Evolutionary conservation across 2,113 vertebrate genomes (phyloP).

Genomic region (Bambusicola thoracicus): DNA sequence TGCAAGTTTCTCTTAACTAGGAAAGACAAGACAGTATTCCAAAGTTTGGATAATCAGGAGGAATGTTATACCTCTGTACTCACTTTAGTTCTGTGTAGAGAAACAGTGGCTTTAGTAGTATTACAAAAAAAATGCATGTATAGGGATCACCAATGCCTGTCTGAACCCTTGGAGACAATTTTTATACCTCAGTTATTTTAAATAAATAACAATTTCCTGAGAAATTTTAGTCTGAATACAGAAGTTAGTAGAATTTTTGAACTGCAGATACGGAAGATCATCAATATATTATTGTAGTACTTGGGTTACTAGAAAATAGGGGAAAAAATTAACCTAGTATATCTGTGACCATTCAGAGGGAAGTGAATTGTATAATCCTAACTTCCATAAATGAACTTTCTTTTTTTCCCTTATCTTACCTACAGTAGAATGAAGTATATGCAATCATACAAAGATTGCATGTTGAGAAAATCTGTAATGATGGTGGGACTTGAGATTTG

Average conservation of each 20-base stretch:
- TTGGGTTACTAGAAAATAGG: neutral
- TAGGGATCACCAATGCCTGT: neutral
- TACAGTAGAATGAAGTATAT: neutral
- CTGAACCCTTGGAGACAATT: neutral
- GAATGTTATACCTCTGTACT: neutral
- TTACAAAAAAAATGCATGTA: accelerated
- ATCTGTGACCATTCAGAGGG: neutral
- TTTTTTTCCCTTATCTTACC: accelerated
- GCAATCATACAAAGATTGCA: neutral
- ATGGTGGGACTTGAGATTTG: neutral
- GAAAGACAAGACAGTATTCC: neutral
- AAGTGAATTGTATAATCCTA: neutral
- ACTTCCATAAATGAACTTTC: neutral
- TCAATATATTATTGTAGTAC: neutral
- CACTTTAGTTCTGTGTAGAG: neutral
- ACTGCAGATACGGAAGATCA: neutral
- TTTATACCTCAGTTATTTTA: neutral
- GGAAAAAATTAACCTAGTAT: accelerated
- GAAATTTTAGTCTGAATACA: neutral
- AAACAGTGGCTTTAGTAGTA: neutral
- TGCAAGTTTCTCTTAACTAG: neutral
- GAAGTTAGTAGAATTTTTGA: neutral
- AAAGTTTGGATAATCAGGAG: too few relatives aligned
- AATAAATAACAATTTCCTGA: neutral
- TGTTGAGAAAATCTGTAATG: neutral